Conservation (phyloP, 2,113 vertebrate genomes). For the Coturnix japonica region DNA sequence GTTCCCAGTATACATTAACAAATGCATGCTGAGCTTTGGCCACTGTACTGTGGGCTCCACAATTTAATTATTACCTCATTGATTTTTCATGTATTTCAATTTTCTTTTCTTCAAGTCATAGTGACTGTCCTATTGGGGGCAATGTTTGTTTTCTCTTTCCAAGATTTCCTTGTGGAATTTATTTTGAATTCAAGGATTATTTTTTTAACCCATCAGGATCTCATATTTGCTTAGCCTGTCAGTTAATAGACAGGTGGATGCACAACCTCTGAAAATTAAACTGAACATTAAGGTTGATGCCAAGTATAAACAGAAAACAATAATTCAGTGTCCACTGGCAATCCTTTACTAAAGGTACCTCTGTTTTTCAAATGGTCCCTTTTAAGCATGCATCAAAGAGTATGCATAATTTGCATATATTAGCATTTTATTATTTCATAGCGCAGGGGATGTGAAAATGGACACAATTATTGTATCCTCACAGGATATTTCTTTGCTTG, state of each 20-base stretch:
- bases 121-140: conserved; percentile 68
- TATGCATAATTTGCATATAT: conserved; percentile 85
- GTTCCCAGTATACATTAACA: conserved; percentile 73
- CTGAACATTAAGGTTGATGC: conserved; percentile 13
- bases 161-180: conserved; percentile 76
- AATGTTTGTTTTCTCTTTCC: conserved; percentile 73
- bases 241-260: conserved; percentile 19
- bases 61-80: conserved; percentile 86
- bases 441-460: conserved; percentile 72
- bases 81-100: conserved; percentile 87
- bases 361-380: conserved; percentile 69
- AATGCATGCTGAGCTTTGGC: conserved; percentile 71
- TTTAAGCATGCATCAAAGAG: conserved; percentile 81
- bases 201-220: conserved; percentile 58
- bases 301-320: conserved; percentile 59
- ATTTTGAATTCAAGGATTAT: conserved; percentile 65
- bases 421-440: conserved; percentile 84
- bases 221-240: conserved; percentile 35
- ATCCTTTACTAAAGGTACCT: conserved; percentile 66
- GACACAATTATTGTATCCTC: conserved; percentile 81
- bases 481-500: conserved; percentile 77
- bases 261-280: conserved; percentile 7
- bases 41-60: conserved; percentile 61
- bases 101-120: conserved; percentile 77
- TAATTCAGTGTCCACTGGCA: conserved; percentile 45